Percentiles rank a stretch among this genome's conserved stretches.
These are phyloP conservation scores for Choloepus hoffmanni DNA, from an alignment of 2,113 vertebrate genomes.

Conservation along the genomic window DNA sequence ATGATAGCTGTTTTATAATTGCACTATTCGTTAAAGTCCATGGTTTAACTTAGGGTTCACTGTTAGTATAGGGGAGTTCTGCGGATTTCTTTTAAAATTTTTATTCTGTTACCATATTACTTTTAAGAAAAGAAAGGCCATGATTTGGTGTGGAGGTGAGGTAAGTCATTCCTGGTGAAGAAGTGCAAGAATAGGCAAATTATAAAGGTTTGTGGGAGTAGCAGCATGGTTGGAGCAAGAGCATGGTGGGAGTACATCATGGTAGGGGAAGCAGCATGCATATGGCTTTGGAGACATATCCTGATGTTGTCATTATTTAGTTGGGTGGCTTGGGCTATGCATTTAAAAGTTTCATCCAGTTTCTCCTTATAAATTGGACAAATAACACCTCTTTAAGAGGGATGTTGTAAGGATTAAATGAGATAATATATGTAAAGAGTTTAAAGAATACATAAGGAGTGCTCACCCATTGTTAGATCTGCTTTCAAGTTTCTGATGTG, in stretches of 20 bases:
- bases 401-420: neutral
- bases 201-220: neutral
- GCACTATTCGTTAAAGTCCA: too few species aligned
- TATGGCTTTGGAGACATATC: neutral
- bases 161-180: neutral
- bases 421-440: neutral
- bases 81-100: too few species aligned
- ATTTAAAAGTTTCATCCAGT: neutral
- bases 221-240: neutral
- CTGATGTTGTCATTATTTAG: conserved; percentile 4
- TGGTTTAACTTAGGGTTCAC: too few species aligned
- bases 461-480: neutral
- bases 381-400: neutral
- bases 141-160: neutral
- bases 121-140: neutral
- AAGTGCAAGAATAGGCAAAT: neutral
- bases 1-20: too few species aligned
- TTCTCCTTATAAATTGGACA: neutral
- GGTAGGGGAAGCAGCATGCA: too few species aligned
- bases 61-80: too few species aligned
- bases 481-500: neutral
- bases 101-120: too few species aligned
- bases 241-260: too few species aligned
- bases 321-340: neutral
- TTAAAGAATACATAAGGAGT: neutral